Conservation (phyloP, 2,113 vertebrate genomes). For the Apodemus sylvaticus region DNA sequence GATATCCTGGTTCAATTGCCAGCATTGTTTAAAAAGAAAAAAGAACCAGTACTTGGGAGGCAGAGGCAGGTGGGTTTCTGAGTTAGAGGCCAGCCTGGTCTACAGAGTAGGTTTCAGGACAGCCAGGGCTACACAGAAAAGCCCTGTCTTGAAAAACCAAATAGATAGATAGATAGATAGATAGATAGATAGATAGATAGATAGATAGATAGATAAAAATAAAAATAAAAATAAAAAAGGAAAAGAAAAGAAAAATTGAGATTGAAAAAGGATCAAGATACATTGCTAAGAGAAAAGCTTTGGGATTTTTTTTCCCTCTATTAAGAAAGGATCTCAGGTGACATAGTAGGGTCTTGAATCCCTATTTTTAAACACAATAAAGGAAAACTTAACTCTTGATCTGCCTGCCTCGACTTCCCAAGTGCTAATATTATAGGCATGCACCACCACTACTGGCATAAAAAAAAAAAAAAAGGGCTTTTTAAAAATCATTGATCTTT, state of each 20-base stretch:
- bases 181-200: too few relatives aligned
- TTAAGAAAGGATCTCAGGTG: neutral
- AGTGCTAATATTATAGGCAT: neutral
- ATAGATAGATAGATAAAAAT: too few relatives aligned
- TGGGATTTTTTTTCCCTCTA: neutral
- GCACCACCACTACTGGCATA: neutral
- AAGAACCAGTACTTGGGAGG: too few relatives aligned
- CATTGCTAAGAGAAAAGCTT: neutral
- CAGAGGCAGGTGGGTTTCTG: too few relatives aligned
- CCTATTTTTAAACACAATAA: too few relatives aligned
- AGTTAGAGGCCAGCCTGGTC: too few relatives aligned
- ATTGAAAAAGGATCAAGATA: constrained; percentile 45
- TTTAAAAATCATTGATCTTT: neutral
- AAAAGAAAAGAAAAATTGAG: neutral
- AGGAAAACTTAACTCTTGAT: neutral
- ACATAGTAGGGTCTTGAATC: neutral
- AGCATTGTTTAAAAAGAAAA: neutral
- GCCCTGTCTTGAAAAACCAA: too few relatives aligned
- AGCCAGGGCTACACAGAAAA: too few relatives aligned
- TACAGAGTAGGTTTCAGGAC: too few relatives aligned
- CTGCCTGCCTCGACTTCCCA: neutral
- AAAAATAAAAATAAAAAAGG: too few relatives aligned
- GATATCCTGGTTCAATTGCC: too few relatives aligned
- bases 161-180: too few relatives aligned
- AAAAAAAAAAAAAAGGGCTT: neutral